Conservation (phyloP, 1,140 invertebrate species). For the Archivesica marissinica region DNA sequence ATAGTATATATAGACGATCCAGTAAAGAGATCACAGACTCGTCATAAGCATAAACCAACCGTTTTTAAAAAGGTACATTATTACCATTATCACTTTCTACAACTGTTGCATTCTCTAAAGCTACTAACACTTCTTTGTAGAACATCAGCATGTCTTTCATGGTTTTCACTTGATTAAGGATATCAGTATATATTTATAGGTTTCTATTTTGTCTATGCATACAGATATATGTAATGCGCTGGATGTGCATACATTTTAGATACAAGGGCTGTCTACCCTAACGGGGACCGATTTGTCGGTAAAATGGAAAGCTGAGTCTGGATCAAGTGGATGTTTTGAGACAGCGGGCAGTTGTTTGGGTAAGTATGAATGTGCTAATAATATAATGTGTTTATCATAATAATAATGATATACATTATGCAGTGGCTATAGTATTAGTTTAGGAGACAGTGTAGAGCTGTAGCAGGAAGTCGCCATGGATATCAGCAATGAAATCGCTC, state of each 20-base stretch:
- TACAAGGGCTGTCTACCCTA: neutral
- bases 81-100: neutral
- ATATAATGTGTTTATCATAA: too few relatives aligned
- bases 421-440: too few relatives aligned
- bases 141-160: neutral
- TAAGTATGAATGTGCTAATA: too few relatives aligned
- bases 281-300: neutral
- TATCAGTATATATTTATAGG: neutral
- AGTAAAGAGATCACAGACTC: neutral
- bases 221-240: neutral
- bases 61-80: neutral
- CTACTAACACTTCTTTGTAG: neutral
- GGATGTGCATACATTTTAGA: neutral
- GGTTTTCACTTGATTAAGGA: neutral
- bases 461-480: too few relatives aligned
- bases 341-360: too few relatives aligned
- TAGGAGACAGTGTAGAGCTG: too few relatives aligned
- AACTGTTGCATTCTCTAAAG: neutral
- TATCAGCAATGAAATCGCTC: too few relatives aligned
- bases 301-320: neutral
- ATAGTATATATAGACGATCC: neutral
- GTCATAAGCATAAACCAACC: neutral
- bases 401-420: too few relatives aligned
- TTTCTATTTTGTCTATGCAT: neutral
- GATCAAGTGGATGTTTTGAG: too few relatives aligned